Conservation (phyloP, 1,140 invertebrate genomes). For the Bombus sylvicola region DNA sequence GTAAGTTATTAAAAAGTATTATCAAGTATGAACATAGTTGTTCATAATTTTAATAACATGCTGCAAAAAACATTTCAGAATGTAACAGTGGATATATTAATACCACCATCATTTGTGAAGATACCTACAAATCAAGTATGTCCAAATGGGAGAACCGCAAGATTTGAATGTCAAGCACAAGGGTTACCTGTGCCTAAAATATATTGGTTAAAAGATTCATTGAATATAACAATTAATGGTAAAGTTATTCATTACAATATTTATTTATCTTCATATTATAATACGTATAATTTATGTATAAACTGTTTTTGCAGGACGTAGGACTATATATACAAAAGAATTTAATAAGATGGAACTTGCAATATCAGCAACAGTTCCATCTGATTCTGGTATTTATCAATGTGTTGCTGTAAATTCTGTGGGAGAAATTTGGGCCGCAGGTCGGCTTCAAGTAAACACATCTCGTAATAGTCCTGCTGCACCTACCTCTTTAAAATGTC, state of each 20-base stretch:
- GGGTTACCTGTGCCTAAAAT: slow-evolving; percentile 86
- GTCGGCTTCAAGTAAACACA: slow-evolving; percentile 83
- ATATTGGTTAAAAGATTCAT: slow-evolving; percentile 89
- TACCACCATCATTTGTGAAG: slow-evolving; percentile 84
- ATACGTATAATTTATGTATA: not conserved
- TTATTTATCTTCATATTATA: not conserved
- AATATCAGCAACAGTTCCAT: slow-evolving; percentile 86
- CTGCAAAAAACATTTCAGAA: slow-evolving; percentile 70
- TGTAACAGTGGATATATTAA: slow-evolving; percentile 83
- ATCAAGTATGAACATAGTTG: not conserved
- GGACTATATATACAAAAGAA: slow-evolving; percentile 81
- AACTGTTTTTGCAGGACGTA: slow-evolving; percentile 79
- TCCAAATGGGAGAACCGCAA: slow-evolving; percentile 87
- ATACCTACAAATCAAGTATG: slow-evolving; percentile 84
- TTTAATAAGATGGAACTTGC: slow-evolving; percentile 83
- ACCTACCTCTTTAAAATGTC: slow-evolving; percentile 84
- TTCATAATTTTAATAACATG: not conserved
- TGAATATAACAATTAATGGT: slow-evolving; percentile 84
- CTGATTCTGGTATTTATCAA: slow-evolving; percentile 90
- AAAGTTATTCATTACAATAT: slow-evolving; percentile 56
- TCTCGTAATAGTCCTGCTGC: slow-evolving; percentile 84
- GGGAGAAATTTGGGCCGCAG: slow-evolving; percentile 86
- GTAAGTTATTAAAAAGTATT: slow-evolving; percentile 63
- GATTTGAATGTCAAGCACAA: slow-evolving; percentile 87
- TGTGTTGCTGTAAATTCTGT: slow-evolving; percentile 88